Base-by-base conservation (phyloP, 2,113 vertebrate genomes). In the Embiotoca jacksoni region DNA sequence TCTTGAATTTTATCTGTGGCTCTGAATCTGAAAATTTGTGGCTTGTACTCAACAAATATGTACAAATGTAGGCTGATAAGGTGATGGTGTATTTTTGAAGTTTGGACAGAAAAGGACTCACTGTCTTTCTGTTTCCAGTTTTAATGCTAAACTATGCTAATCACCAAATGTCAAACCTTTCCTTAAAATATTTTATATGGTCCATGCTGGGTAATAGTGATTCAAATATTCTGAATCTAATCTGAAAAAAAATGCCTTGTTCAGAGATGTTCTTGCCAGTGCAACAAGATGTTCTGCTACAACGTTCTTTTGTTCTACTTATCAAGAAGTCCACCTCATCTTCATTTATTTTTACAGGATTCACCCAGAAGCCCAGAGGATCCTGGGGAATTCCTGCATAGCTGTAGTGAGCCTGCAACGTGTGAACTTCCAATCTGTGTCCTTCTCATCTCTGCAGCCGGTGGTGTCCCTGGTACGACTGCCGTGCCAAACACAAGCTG, bases 321-420 rank as follows among this genome's bases (percentile, higher is more conserved):
- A 6, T 30, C 32, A 36, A 1, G 9, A 37, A 47, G 7, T 47
- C 59, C 50, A 47, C 13, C 33, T 31, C 4, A 16, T 3, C 31
- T 63, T 59, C 0, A 3, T 50, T n/a, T 57, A 1, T 53, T 58
- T 67, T 36, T 30, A 15, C 68, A 91, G 92, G 64, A 82, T 89
- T 80, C 78, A 78, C 16, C 83, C 88, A 14, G 88, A 90, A 31
- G 83, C 86, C 36, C 77, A 74, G 62, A 91, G 85, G 61, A 86
- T 92, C 82, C 87, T 92, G 86, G 89, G 86, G 82, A 83, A 77
- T 67, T 83, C 89, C 75, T 44, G 46, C 84, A 88, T 95, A 49
- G 95, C 97, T 14, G 95, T 95, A 0, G 97, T 97, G 63, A 83
- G 90, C 2, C 78, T 97, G 87, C 95, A 97, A 66, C 94, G 96